A percentile compares a stretch with the other conserved stretches of the same genome.
Evolutionary conservation across 2,888 invertebrate genomes (phyloP).

Genomic region (Timandra comae): DNA sequence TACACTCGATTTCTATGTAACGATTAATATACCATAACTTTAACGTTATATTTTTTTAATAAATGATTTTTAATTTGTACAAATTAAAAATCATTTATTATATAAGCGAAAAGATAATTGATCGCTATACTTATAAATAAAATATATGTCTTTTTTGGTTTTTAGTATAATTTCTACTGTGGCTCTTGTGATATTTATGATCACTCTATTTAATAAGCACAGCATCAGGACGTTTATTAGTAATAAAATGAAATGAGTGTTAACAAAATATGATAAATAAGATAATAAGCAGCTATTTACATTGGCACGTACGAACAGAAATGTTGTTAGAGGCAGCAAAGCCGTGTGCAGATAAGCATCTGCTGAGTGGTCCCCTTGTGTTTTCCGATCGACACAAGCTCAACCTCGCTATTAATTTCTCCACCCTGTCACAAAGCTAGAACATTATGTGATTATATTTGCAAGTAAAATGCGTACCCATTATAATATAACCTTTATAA

Average conservation of each 20-base stretch:
- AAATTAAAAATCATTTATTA: too few relatives aligned
- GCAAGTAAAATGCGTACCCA: conserved; percentile 59
- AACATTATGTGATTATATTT: conserved; percentile 72
- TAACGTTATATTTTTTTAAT: too few relatives aligned
- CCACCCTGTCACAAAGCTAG: conserved; percentile 65
- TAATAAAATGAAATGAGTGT: conserved; percentile 6
- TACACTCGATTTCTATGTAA: too few relatives aligned
- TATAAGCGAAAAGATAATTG: too few relatives aligned
- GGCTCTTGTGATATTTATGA: too few relatives aligned
- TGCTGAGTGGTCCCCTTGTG: conserved; percentile 72
- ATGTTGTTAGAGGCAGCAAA: conserved; percentile 37
- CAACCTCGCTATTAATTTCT: conserved; percentile 72
- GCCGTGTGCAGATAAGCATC: conserved; percentile 69
- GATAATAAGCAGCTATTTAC: conserved; percentile 35
- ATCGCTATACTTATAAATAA: too few relatives aligned
- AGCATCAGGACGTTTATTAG: too few relatives aligned
- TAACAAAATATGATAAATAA: conserved; percentile 24
- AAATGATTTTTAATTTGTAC: too few relatives aligned
- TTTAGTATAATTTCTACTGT: too few relatives aligned
- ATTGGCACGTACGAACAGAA: conserved; percentile 34
- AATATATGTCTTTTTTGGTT: too few relatives aligned
- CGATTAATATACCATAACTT: too few relatives aligned
- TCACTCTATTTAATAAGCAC: too few relatives aligned
- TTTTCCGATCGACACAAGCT: conserved; percentile 60
- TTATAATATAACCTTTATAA: conserved; percentile 32